Percentiles rank a stretch among this genome's conserved stretches.
Conservation (phyloP, 2,888 invertebrate genomes). For the Hirtodrosophila duncani region DNA sequence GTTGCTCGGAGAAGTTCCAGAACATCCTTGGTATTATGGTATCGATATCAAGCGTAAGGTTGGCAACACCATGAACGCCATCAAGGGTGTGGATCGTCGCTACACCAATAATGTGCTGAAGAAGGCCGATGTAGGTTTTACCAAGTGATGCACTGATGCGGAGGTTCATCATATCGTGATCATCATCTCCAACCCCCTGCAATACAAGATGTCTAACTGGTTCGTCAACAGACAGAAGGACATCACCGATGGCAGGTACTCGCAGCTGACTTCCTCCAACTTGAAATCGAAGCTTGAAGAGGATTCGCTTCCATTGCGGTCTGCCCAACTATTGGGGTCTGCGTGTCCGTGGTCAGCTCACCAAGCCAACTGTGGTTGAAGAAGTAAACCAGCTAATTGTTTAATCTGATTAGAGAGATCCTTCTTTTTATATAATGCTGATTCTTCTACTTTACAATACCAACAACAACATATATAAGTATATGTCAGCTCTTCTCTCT, state of each 20-base stretch:
- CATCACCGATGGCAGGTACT: conserved; percentile 98
- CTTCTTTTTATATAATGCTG: conserved; percentile 34
- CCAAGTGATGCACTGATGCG: too few species aligned
- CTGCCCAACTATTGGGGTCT: conserved; percentile 99
- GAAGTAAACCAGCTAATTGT: conserved; percentile 90
- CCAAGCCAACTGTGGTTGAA: conserved; percentile 99
- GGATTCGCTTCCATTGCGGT: conserved; percentile 98
- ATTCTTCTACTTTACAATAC: conserved; percentile 42
- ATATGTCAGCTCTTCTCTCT: too few species aligned
- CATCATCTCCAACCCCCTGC: conserved; percentile 98
- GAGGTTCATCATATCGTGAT: conserved; percentile 98
- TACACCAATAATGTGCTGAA: conserved; percentile 98
- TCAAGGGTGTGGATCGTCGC: conserved; percentile 98
- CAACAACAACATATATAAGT: too few species aligned
- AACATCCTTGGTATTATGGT: too few species aligned
- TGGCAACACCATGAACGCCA: conserved; percentile 99
- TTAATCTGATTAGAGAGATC: conserved; percentile 14
- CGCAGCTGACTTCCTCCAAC: conserved; percentile 94
- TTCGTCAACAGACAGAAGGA: conserved; percentile 99
- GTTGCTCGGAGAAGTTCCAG: too few species aligned
- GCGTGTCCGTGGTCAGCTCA: conserved; percentile 99
- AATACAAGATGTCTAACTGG: conserved; percentile 99
- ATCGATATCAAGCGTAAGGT: conserved; percentile 99
- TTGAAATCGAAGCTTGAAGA: conserved; percentile 99
- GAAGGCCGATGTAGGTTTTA: conserved; percentile 99